These are phyloP conservation scores for Carposina sasakii DNA, from an alignment of 1,140 invertebrate genomes.

Conservation along the genomic window DNA sequence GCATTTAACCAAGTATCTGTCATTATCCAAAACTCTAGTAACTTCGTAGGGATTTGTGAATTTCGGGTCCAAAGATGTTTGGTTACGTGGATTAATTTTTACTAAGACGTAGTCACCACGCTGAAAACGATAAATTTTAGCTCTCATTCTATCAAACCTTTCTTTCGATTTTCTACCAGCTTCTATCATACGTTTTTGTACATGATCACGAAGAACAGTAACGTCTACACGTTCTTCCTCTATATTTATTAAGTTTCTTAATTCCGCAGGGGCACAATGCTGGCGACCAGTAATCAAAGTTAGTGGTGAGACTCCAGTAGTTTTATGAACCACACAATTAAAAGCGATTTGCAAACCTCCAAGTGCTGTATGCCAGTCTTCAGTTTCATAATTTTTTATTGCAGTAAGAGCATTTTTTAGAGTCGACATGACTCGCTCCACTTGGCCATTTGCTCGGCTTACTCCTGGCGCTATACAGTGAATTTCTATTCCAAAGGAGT, in stretches of 20 bases:
- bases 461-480: slow-evolving; percentile 10
- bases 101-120: slow-evolving; percentile 4
- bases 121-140: slow-evolving; percentile 1
- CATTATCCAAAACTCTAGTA: slow-evolving; percentile 1
- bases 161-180: background rate
- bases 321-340: slow-evolving; percentile 5
- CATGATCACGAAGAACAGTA: background rate
- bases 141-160: background rate
- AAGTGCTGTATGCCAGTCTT: slow-evolving; percentile 2
- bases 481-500: background rate
- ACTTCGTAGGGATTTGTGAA: slow-evolving; percentile 6
- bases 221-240: background rate
- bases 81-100: slow-evolving; percentile 4
- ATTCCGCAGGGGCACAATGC: background rate
- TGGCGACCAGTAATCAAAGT: background rate
- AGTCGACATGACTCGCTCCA: slow-evolving; percentile 7
- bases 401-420: slow-evolving; percentile 8
- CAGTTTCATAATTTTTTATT: slow-evolving; percentile 4
- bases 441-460: slow-evolving; percentile 7
- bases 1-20: slow-evolving; percentile 3
- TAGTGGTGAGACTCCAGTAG: slow-evolving; percentile 6
- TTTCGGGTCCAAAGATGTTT: slow-evolving; percentile 5
- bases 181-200: background rate
- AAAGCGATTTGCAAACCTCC: slow-evolving; percentile 1
- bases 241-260: background rate